Conservation (phyloP, 2,797 vertebrate species). For the Coregonus ussuriensis region DNA sequence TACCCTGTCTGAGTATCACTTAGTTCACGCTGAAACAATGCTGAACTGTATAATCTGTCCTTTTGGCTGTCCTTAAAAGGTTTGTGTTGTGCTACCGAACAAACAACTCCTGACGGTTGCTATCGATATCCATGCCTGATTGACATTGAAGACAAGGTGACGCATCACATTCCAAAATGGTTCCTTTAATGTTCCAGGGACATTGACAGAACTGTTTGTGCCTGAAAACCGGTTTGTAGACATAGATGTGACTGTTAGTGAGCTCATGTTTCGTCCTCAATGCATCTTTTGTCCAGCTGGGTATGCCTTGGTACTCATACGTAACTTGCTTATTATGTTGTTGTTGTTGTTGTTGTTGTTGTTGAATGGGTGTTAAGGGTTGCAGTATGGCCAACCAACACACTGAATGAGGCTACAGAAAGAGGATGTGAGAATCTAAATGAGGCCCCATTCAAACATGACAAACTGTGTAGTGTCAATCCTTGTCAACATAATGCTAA, state of each 20-base stretch:
- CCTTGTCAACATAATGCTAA: not conserved
- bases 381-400: not conserved
- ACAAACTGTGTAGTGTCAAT: not conserved
- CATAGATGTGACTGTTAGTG: constrained; percentile 32
- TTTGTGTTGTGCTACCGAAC: constrained; percentile 15
- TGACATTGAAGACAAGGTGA: not conserved
- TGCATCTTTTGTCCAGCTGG: constrained; percentile 40
- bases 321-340: constrained; percentile 40
- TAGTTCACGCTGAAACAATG: constrained; percentile 21
- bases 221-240: constrained; percentile 50
- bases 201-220: constrained; percentile 35
- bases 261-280: constrained; percentile 53
- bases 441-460: not conserved
- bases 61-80: constrained; percentile 27
- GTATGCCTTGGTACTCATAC: constrained; percentile 31
- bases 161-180: not conserved
- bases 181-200: constrained; percentile 14
- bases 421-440: not conserved
- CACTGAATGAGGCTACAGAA: not conserved
- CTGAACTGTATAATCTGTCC: not conserved
- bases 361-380: constrained; percentile 27
- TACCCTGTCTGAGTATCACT: constrained; percentile 30
- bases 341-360: constrained; percentile 41
- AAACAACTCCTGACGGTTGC: constrained; percentile 30
- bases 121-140: constrained; percentile 15